Conservation (phyloP, 1,140 invertebrate species). For the Drusus annulatus region DNA sequence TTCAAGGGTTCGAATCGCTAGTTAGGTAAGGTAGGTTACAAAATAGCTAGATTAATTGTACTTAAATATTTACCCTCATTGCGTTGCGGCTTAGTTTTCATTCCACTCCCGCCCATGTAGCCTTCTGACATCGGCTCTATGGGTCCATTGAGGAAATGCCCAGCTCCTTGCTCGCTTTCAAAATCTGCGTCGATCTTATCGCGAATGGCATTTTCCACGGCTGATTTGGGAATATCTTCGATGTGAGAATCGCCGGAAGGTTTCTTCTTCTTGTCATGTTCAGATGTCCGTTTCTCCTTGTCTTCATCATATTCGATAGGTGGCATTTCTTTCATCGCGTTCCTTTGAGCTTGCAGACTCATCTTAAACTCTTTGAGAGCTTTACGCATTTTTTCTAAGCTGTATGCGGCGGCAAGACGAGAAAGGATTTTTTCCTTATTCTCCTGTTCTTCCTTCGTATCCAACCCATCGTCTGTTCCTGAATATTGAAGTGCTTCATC, state of each 20-base stretch:
- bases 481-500: constrained; percentile 84
- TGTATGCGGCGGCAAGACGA: constrained; percentile 82
- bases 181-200: constrained; percentile 67
- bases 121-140: constrained; percentile 72
- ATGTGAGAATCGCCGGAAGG: constrained; percentile 40
- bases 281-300: constrained; percentile 66
- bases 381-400: constrained; percentile 83
- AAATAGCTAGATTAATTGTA: too few species aligned
- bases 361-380: constrained; percentile 80
- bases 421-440: constrained; percentile 82
- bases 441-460: constrained; percentile 77
- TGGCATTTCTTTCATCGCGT: constrained; percentile 65
- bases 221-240: constrained; percentile 41
- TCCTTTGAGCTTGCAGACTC: constrained; percentile 74
- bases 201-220: constrained; percentile 51
- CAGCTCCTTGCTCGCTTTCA: constrained; percentile 70
- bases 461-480: constrained; percentile 73
- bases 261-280: constrained; percentile 55
- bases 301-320: constrained; percentile 63
- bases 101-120: constrained; percentile 73
- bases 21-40: neutral
- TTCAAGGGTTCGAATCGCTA: too few species aligned
- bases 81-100: constrained; percentile 65
- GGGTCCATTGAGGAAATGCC: constrained; percentile 67
- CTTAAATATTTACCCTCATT: constrained; percentile 62